These are phyloP conservation scores for Nothobranchius kuhntae DNA, from an alignment of 2,113 vertebrate genomes.

Conservation along the genomic window DNA sequence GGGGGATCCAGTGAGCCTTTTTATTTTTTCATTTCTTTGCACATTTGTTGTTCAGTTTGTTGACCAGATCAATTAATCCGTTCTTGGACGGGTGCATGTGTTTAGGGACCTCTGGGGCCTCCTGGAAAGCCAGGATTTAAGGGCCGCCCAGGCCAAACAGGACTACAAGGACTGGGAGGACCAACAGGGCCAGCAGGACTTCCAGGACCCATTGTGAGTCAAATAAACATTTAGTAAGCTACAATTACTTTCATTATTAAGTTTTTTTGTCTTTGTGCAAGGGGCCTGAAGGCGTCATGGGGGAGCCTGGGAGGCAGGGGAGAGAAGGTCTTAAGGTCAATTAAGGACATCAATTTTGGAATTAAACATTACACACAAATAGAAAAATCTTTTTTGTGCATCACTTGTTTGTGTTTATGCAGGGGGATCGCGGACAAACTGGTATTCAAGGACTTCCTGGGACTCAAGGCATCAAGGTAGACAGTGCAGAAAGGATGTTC, in stretches of 20 bases:
- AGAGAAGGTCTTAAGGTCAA: slow-evolving; percentile 75
- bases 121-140: slow-evolving; percentile 70
- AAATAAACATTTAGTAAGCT: neutral
- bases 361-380: fast-evolving
- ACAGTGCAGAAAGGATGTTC: neutral
- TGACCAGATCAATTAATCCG: neutral
- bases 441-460: slow-evolving; percentile 71
- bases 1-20: slow-evolving; percentile 69
- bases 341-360: neutral
- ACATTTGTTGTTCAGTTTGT: neutral
- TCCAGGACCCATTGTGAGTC: slow-evolving; percentile 69
- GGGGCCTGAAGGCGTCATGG: slow-evolving; percentile 77
- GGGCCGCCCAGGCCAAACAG: slow-evolving; percentile 67
- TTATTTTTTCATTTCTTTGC: neutral
- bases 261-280: slow-evolving; percentile 28
- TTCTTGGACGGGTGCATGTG: neutral
- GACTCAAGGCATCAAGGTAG: slow-evolving; percentile 73
- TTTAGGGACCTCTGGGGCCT: slow-evolving; percentile 71
- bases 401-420: neutral
- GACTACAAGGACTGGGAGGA: slow-evolving; percentile 67
- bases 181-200: slow-evolving; percentile 61
- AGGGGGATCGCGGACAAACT: slow-evolving; percentile 71
- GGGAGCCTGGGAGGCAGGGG: slow-evolving; percentile 77
- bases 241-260: neutral
- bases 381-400: neutral